Evolutionary conservation across 2,113 vertebrate species (phyloP).

Genomic region (Meriones unguiculatus): DNA sequence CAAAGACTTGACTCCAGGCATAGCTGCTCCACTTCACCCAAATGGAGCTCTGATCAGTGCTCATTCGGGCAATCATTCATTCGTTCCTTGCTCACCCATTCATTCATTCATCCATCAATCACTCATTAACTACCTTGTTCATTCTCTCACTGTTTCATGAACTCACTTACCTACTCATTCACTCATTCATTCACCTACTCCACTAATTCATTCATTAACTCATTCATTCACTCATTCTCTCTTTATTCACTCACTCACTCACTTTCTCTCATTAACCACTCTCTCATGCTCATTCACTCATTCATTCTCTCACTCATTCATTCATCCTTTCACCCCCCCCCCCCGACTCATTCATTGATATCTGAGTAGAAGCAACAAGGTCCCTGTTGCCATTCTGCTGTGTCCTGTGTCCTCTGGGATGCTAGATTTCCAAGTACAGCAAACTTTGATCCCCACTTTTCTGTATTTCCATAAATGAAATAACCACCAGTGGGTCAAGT

Average conservation of each 20-base stretch:
- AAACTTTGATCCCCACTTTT: no score
- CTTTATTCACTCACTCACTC: background rate
- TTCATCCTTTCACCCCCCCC: background rate
- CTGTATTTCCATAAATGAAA: background rate
- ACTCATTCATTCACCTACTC: background rate
- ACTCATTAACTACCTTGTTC: background rate
- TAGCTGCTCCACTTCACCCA: background rate
- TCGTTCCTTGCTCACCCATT: background rate
- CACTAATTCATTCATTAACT: background rate
- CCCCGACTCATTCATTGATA: no score
- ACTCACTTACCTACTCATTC: no score
- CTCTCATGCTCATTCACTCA: background rate
- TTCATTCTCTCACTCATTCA: background rate
- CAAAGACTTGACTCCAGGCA: accelerated
- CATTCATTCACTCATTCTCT: background rate
- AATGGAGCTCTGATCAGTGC: background rate
- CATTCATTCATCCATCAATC: background rate
- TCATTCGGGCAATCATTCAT: background rate
- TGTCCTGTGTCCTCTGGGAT: accelerated
- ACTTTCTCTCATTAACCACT: background rate
- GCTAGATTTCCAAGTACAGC: accelerated
- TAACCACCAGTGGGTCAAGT: accelerated
- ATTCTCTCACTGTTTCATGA: no score
- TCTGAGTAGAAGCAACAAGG: accelerated
- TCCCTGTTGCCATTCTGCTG: accelerated